Evolutionary conservation across 2,888 invertebrate genomes (phyloP).

Genomic region (Slavum lentiscoides): DNA sequence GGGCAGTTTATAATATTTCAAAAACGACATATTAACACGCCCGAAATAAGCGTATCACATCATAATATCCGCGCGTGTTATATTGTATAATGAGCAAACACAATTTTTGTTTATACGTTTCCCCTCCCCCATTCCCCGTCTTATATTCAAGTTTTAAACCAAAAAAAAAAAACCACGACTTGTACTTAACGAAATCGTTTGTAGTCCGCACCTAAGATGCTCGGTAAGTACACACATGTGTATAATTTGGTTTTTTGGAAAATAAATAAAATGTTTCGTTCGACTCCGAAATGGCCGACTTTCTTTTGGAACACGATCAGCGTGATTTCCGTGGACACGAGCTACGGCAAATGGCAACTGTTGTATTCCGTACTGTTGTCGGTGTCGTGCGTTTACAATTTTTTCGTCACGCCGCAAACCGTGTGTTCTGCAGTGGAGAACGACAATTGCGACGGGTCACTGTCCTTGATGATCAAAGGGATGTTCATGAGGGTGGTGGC

Average conservation of each 20-base stretch:
- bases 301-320: constrained; percentile 3
- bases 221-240: too few species aligned
- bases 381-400: constrained; percentile 3
- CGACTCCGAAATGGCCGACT: not conserved
- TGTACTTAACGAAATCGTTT: too few species aligned
- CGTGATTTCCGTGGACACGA: not conserved
- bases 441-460: not conserved
- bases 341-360: not conserved
- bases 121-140: too few species aligned
- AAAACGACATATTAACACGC: not conserved
- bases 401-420: not conserved
- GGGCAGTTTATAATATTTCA: too few species aligned
- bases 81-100: constrained; percentile 14
- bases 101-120: constrained; percentile 1
- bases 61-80: not conserved
- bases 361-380: not conserved
- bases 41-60: not conserved
- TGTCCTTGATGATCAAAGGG: not conserved
- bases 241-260: too few species aligned
- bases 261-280: not conserved
- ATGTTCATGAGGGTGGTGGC: constrained; percentile 3
- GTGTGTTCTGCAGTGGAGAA: constrained; percentile 4
- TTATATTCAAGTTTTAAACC: too few species aligned
- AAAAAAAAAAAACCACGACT: too few species aligned
- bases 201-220: too few species aligned